phyloP scores from a whole-genome alignment of 2,888 invertebrate species.

The Pediacus dermestoides region DNA sequence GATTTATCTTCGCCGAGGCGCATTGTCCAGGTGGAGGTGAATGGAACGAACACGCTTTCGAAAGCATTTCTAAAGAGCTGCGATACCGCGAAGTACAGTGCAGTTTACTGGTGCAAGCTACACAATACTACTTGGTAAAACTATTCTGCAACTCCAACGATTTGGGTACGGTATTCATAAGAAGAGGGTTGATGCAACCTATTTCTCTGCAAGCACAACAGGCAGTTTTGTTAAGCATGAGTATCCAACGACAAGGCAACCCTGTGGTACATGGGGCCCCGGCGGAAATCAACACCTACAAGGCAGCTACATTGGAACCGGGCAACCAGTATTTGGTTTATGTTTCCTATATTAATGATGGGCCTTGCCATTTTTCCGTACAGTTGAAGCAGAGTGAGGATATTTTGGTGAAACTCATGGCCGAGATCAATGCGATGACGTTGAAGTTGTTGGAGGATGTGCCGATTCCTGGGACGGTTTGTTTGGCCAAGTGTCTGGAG shows the following conservation, averaged over 20 bases:
- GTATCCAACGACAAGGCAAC: constrained; percentile 48
- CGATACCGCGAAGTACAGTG: constrained; percentile 48
- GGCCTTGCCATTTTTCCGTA: constrained; percentile 73
- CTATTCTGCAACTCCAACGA: constrained; percentile 53
- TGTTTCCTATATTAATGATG: constrained; percentile 76
- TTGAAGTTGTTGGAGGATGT: constrained; percentile 62
- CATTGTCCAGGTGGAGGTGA: constrained; percentile 45
- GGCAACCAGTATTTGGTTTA: constrained; percentile 64
- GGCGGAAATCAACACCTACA: constrained; percentile 54
- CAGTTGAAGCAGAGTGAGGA: constrained; percentile 63
- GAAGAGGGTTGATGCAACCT: constrained; percentile 51
- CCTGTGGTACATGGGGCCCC: constrained; percentile 39
- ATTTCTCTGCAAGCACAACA: constrained; percentile 54
- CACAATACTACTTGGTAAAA: constrained; percentile 49
- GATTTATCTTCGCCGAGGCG: constrained; percentile 59
- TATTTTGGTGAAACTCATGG: constrained; percentile 66
- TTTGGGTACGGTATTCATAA: constrained; percentile 51
- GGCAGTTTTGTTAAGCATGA: constrained; percentile 37
- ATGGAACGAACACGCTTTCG: constrained; percentile 52
- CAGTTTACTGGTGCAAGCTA: constrained; percentile 41
- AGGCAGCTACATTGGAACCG: constrained; percentile 54
- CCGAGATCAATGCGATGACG: constrained; percentile 63
- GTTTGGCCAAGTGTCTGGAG: constrained; percentile 68
- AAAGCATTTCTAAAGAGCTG: constrained; percentile 46
- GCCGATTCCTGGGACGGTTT: constrained; percentile 72